phyloP scores from a whole-genome alignment of 2,113 vertebrate species.

The Psilopogon haemacephalus region DNA sequence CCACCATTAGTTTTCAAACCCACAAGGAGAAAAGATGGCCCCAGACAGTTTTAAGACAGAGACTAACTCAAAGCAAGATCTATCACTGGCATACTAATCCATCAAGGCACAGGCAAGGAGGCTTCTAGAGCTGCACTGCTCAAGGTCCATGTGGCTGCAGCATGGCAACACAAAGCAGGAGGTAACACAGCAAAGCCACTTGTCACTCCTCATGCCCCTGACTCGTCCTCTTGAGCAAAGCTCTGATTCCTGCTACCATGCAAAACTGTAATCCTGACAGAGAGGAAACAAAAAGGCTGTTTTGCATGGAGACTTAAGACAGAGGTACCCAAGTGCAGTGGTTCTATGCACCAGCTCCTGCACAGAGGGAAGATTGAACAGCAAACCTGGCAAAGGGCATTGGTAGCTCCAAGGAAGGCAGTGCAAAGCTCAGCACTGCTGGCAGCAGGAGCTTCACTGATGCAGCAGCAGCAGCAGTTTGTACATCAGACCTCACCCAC shows the following conservation, averaged over 20 bases:
- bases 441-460: neutral
- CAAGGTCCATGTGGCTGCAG: neutral
- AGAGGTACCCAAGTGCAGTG: neutral
- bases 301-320: neutral
- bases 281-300: neutral
- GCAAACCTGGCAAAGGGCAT: neutral
- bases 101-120: neutral
- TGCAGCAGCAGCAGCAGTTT: neutral
- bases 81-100: neutral
- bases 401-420: neutral
- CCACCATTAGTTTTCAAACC: neutral
- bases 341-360: neutral
- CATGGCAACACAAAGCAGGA: neutral
- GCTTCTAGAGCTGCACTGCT: neutral
- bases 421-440: neutral
- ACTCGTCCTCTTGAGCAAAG: neutral
- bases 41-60: neutral
- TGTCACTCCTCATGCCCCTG: rapidly evolving
- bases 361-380: neutral
- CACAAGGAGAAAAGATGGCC: neutral
- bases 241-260: neutral
- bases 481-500: neutral
- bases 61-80: neutral
- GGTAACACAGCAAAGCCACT: neutral
- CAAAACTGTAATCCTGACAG: neutral